Conservation (phyloP, 2,888 invertebrate genomes). For the Rotaria magnacalcarata region DNA sequence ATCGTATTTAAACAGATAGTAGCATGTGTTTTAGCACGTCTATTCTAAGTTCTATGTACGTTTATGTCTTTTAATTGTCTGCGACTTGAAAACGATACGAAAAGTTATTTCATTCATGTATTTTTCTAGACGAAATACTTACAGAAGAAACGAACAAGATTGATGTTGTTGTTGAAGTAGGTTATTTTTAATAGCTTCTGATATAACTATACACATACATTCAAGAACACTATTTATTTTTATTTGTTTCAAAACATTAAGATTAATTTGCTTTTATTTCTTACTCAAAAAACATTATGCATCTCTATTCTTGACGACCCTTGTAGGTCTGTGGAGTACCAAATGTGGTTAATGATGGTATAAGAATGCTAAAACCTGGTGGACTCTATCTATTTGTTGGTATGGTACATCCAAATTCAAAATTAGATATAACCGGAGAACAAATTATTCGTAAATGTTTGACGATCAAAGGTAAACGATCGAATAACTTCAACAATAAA, state of each 20-base stretch:
- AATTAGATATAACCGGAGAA: slow-evolving; percentile 47
- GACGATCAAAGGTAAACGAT: slow-evolving; percentile 34
- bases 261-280: too few relatives aligned
- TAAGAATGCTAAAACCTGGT: slow-evolving; percentile 47
- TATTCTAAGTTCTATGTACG: neutral
- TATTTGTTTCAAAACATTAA: too few relatives aligned
- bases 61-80: neutral
- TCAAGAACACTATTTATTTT: neutral
- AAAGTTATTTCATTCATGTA: neutral
- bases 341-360: slow-evolving; percentile 44
- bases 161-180: slow-evolving; percentile 47
- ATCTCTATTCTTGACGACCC: too few relatives aligned
- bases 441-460: slow-evolving; percentile 48
- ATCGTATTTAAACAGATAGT: neutral
- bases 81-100: too few relatives aligned
- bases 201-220: neutral
- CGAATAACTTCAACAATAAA: too few relatives aligned
- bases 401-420: slow-evolving; percentile 47
- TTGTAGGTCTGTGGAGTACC: slow-evolving; percentile 45
- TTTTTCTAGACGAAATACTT: slow-evolving; percentile 24
- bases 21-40: neutral
- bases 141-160: slow-evolving; percentile 37
- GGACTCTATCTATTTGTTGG: slow-evolving; percentile 47
- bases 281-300: too few relatives aligned
- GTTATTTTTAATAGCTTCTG: neutral